Evolutionary conservation across 2,797 vertebrate species (phyloP).

Genomic region (Siniperca undulata): DNA sequence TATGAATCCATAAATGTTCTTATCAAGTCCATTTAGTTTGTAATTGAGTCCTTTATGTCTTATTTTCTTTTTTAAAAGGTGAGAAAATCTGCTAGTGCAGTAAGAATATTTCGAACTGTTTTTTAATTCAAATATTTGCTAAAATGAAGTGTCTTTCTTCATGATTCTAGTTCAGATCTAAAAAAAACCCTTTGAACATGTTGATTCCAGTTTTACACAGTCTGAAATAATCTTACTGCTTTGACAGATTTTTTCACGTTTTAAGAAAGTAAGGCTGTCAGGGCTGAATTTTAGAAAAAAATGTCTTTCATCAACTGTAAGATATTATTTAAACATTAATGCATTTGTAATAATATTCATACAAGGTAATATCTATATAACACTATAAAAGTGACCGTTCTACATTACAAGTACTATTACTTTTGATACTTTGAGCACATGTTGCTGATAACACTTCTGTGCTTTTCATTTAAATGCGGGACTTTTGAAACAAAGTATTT

Average conservation of each 20-base stretch:
- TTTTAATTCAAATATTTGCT: background rate
- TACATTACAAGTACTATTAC: background rate
- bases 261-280: background rate
- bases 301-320: background rate
- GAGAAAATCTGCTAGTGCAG: background rate
- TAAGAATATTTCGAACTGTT: too few relatives aligned
- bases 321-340: background rate
- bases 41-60: background rate
- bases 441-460: background rate
- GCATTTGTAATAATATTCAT: rapidly evolving
- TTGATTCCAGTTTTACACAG: background rate
- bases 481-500: background rate
- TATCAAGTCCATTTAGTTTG: background rate
- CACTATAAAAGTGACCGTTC: background rate
- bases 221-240: background rate
- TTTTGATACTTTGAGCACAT: background rate
- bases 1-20: background rate
- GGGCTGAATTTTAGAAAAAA: background rate
- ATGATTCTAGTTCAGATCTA: background rate
- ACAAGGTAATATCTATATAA: background rate
- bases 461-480: background rate
- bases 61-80: background rate
- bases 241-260: background rate
- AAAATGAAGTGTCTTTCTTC: background rate
- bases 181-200: background rate